A percentile compares a stretch with the other conserved stretches of the same genome.
Evolutionary conservation across 2,797 vertebrate species (phyloP).

Genomic region (Philypnodon macrostomus): DNA sequence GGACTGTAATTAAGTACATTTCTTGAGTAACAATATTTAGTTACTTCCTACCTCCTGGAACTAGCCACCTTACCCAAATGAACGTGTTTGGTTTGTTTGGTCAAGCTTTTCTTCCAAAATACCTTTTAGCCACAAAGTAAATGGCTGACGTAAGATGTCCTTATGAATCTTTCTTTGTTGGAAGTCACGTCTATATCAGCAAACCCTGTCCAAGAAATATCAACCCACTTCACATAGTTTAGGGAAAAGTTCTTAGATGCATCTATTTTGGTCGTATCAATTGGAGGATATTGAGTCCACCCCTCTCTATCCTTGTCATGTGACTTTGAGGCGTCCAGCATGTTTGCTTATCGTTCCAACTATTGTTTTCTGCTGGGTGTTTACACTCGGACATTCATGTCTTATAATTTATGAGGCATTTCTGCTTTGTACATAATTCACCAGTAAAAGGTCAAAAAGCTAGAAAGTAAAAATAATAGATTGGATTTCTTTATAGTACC

Average conservation of each 20-base stretch:
- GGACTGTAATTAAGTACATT: too few relatives aligned
- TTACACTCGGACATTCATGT: constrained; percentile 28
- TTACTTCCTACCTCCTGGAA: too few relatives aligned
- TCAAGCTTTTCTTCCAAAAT: too few relatives aligned
- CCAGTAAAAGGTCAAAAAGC: constrained; percentile 30
- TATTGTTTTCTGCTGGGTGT: constrained; percentile 49
- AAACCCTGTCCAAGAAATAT: background rate
- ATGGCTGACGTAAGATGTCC: too few relatives aligned
- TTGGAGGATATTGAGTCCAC: constrained; percentile 67
- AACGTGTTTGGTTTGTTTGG: too few relatives aligned
- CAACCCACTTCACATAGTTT: constrained; percentile 21
- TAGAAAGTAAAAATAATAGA: constrained; percentile 15
- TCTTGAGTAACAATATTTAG: too few relatives aligned
- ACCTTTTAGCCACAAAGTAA: too few relatives aligned
- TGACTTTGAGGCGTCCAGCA: constrained; percentile 20
- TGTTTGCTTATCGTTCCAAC: constrained; percentile 60
- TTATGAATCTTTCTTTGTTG: background rate
- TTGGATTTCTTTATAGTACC: too few relatives aligned
- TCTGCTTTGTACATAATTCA: constrained; percentile 11
- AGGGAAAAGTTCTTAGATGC: constrained; percentile 25
- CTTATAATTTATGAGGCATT: constrained; percentile 26
- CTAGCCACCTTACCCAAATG: too few relatives aligned
- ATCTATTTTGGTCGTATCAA: constrained; percentile 57
- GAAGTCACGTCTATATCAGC: constrained; percentile 7
- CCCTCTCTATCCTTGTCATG: constrained; percentile 25